A percentile compares a stretch with the other conserved stretches of the same genome.
phyloP scores from a whole-genome alignment of 2,888 invertebrate genomes.

The Galerucella pusilla region DNA sequence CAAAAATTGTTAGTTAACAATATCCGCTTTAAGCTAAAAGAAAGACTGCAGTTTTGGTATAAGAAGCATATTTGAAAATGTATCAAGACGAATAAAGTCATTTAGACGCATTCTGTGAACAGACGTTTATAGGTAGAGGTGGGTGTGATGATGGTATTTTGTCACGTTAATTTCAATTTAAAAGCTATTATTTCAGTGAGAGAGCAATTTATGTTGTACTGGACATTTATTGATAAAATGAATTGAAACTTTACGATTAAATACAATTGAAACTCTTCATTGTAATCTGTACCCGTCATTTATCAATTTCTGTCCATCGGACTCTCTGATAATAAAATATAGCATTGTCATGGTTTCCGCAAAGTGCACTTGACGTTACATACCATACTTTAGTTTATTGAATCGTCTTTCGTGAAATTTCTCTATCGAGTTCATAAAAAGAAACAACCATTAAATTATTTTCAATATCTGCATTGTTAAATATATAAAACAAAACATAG shows the following conservation, averaged over 20 bases:
- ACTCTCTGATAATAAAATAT: background rate
- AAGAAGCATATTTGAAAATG: background rate
- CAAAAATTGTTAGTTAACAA: conserved; percentile 12
- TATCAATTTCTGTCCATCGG: background rate
- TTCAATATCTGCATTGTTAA: conserved; percentile 34
- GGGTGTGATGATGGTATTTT: background rate
- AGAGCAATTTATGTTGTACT: background rate
- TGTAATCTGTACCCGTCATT: background rate
- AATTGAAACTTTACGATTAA: too few species aligned
- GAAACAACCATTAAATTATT: conserved; percentile 9
- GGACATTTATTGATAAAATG: too few species aligned
- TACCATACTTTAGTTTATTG: background rate
- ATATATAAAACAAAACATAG: conserved; percentile 26
- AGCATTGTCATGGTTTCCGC: background rate
- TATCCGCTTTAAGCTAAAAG: background rate
- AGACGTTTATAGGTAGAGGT: background rate
- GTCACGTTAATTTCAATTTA: too few species aligned
- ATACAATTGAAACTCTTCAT: too few species aligned
- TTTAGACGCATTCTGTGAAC: background rate
- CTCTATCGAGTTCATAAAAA: conserved; percentile 9
- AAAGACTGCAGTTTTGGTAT: background rate
- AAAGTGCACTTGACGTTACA: background rate
- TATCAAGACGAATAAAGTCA: background rate
- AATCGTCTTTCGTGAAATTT: background rate
- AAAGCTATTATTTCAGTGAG: too few species aligned